Evolutionary conservation across 1,140 invertebrate species (phyloP), one percentile per base, ranked within the genome.

Genomic region (Polypedilum pembai): DNA sequence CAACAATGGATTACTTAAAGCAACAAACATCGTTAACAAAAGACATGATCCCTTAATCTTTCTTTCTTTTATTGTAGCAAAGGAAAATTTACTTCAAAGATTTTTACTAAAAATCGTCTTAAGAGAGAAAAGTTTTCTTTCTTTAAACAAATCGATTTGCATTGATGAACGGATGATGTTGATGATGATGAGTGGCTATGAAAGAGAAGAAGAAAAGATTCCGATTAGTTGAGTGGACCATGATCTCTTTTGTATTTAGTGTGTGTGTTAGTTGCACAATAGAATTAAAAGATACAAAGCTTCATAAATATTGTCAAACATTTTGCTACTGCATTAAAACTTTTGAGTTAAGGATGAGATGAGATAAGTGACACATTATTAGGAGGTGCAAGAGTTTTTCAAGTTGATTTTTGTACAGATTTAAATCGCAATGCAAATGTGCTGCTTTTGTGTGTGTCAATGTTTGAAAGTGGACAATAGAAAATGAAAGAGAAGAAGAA

Each of bases 341-440:
- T 56, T n/a, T 56, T 56, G 12, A 12, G n/a, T 56, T 15, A 15
- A n/a, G 45, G 12, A 56, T n/a, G n/a, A 56, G 12, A 56, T 12
- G n/a, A 56, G 45, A 56, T 56, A n/a, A 56, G 45, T 56, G n/a
- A n/a, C 45, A n/a, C 45, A 56, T 56, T 56, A 56, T 56, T 56
- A 56, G 45, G 45, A 56, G 45, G 45, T 56, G 45, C 45, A n/a
- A 56, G 45, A n/a, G 12, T 12, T n/a, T 56, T 56, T 56, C 3
- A n/a, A 56, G n/a, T 56, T 56, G 45, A 56, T n/a, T 56, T n/a
- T 56, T 56, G 12, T 15, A 56, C 12, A 56, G 45, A n/a, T n/a
- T n/a, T 56, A n/a, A 12, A 56, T 56, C 45, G 4, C 1, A 12
- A 56, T 56, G 45, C 45, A 56, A 56, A 56, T 56, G 41, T n/a